phyloP scores from a whole-genome alignment of 2,113 vertebrate genomes.

The Amblyornis subalaris region DNA sequence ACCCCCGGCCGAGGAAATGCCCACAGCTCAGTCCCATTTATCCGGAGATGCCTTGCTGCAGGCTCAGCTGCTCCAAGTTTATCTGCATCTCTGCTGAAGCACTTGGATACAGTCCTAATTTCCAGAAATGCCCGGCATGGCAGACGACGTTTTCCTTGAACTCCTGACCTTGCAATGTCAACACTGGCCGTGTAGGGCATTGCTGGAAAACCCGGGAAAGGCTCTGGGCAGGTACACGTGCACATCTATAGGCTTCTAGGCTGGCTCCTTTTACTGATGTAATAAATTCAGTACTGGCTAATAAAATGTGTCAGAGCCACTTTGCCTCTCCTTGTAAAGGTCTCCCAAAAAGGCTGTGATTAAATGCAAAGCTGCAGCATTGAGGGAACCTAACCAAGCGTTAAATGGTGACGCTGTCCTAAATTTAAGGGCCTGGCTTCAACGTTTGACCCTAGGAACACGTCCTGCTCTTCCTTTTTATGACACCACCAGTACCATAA shows the following conservation, averaged over 20 bases:
- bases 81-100: not conserved
- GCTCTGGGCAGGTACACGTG: not conserved
- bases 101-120: not conserved
- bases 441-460: not conserved
- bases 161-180: not conserved
- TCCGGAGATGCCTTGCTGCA: not conserved
- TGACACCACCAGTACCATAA: not conserved
- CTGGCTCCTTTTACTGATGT: not conserved
- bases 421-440: not conserved
- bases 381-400: not conserved
- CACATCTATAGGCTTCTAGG: not conserved
- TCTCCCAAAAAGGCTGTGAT: not conserved
- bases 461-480: not conserved
- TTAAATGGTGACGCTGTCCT: not conserved
- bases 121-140: not conserved
- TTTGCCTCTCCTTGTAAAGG: slow-evolving; percentile 19
- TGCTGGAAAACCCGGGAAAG: not conserved
- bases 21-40: not conserved
- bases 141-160: not conserved
- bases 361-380: not conserved
- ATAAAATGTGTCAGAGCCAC: slow-evolving; percentile 28
- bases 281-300: not conserved
- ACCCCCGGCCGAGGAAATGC: rapidly evolving
- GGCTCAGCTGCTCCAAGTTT: not conserved
- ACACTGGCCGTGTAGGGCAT: rapidly evolving